Evolutionary conservation across 1,140 invertebrate species (phyloP).

Genomic region (Drosophila repletoides): DNA sequence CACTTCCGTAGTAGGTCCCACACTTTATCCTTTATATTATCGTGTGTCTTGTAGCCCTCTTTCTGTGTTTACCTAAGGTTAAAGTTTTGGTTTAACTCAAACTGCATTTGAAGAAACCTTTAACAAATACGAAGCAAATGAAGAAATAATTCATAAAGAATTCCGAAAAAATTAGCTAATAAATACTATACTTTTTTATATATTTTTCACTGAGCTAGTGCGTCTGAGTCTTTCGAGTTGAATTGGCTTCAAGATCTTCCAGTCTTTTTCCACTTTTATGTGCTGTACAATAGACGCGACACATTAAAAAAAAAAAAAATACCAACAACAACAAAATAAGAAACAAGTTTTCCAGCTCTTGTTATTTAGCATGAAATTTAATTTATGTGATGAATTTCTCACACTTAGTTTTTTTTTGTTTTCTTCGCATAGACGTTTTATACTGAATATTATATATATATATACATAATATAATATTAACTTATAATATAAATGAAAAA

Average conservation of each 20-base stretch:
- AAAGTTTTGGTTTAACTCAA: constrained; percentile 58
- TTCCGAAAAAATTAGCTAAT: constrained; percentile 67
- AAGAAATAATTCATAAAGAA: constrained; percentile 40
- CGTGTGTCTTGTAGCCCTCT: not conserved
- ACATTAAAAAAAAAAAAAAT: not conserved
- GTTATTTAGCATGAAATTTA: constrained; percentile 59
- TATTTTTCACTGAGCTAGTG: constrained; percentile 12
- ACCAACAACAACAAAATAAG: too few species aligned
- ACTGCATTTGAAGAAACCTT: constrained; percentile 54
- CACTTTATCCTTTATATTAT: not conserved
- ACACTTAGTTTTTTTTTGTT: constrained; percentile 53
- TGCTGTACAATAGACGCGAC: constrained; percentile 15
- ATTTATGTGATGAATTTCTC: constrained; percentile 46
- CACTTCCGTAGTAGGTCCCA: constrained; percentile 36
- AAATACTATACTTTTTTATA: constrained; percentile 42
- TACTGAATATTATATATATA: constrained; percentile 62
- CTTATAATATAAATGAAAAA: constrained; percentile 50
- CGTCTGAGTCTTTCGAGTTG: constrained; percentile 34
- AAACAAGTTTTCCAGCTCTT: constrained; percentile 43
- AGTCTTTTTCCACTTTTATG: constrained; percentile 34
- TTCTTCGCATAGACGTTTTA: constrained; percentile 48
- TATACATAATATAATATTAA: constrained; percentile 72
- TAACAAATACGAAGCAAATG: constrained; percentile 30
- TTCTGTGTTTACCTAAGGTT: constrained; percentile 40
- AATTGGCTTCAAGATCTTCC: constrained; percentile 34